Conservation (phyloP, 2,113 vertebrate species). For the Puntigrus tetrazona region DNA sequence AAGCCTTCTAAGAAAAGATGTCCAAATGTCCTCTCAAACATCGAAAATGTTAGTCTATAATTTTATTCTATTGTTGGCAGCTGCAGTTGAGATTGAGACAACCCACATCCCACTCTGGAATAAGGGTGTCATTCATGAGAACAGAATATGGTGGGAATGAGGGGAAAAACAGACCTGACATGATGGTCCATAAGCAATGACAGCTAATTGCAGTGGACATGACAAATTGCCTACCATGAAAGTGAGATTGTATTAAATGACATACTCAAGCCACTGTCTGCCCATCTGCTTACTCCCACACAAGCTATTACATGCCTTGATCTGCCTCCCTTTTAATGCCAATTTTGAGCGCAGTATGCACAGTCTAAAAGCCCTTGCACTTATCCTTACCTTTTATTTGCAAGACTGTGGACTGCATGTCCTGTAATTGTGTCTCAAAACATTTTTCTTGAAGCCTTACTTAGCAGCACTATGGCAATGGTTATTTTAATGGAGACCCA, state of each 20-base stretch:
- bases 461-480: background rate
- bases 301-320: slow-evolving; percentile 73
- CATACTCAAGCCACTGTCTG: slow-evolving; percentile 63
- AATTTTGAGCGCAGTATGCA: background rate
- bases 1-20: background rate
- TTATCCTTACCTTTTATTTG: slow-evolving; percentile 4
- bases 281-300: slow-evolving; percentile 61
- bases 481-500: slow-evolving; percentile 5
- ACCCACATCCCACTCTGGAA: background rate
- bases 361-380: background rate
- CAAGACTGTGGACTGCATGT: background rate
- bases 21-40: background rate
- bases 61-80: background rate
- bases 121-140: slow-evolving; percentile 32
- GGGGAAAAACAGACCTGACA: slow-evolving; percentile 55
- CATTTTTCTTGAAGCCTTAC: background rate
- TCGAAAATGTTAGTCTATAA: background rate
- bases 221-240: slow-evolving; percentile 72
- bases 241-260: slow-evolving; percentile 71
- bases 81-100: background rate
- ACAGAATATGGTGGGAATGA: slow-evolving; percentile 70
- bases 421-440: background rate
- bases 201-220: slow-evolving; percentile 72
- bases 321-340: slow-evolving; percentile 72
- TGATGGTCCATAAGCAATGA: slow-evolving; percentile 70